Percentiles rank a stretch among this genome's conserved stretches.
Evolutionary conservation across 2,113 vertebrate species (phyloP).

Genomic region (Catharus bicknelli): DNA sequence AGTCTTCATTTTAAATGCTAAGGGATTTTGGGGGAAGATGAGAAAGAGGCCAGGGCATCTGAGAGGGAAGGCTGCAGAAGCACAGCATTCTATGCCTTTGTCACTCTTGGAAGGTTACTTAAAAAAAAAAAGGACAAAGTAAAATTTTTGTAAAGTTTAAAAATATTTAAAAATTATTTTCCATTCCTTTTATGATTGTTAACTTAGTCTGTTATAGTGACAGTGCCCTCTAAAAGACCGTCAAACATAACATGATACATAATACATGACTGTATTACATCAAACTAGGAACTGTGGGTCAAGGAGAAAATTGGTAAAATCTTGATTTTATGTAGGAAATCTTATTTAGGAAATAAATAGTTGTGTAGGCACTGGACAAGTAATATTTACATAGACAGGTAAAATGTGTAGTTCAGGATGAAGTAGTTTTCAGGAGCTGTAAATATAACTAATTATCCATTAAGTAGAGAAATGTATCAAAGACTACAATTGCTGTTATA

Average conservation of each 20-base stretch:
- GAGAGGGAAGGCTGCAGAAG: not conserved
- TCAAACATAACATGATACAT: not conserved
- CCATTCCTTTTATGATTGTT: not conserved
- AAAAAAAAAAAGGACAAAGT: not conserved
- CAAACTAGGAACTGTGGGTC: not conserved
- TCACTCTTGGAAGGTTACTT: not conserved
- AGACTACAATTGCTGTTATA: not conserved
- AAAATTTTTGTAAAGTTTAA: not conserved
- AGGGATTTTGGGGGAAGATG: not conserved
- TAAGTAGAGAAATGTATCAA: not conserved
- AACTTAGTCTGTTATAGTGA: not conserved
- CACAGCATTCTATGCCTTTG: not conserved
- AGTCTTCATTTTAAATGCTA: not conserved
- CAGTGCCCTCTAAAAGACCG: not conserved
- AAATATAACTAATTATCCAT: not conserved
- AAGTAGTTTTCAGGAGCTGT: not conserved
- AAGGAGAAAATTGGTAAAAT: not conserved
- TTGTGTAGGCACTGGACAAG: not conserved
- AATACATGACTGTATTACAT: not conserved
- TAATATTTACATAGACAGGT: not conserved
- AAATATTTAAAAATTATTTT: not conserved
- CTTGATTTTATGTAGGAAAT: not conserved
- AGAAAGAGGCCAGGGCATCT: not conserved
- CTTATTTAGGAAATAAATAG: slow-evolving; percentile 14
- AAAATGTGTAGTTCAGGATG: not conserved